Evolutionary conservation across 2,113 vertebrate species (phyloP).

Genomic region (Thunnus maccoyii): DNA sequence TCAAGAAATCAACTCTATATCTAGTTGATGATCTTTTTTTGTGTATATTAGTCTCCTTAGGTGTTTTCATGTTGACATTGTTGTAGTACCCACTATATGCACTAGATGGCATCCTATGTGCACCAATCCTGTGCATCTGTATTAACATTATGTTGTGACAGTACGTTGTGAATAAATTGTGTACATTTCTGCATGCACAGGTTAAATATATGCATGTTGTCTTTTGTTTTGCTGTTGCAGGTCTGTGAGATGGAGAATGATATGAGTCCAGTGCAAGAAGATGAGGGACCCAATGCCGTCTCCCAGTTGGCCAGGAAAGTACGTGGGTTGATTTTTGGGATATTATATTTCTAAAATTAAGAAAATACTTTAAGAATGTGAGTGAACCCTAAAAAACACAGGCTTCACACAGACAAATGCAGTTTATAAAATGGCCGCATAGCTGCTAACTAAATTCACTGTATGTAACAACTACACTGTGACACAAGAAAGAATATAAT

Average conservation of each 20-base stretch:
- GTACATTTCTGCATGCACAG: background rate
- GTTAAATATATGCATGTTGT: background rate
- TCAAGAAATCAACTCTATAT: no score
- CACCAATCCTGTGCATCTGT: background rate
- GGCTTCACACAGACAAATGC: background rate
- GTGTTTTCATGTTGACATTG: no score
- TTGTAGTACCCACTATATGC: constrained; percentile 4
- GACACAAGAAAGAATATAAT: no score
- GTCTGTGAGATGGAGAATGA: constrained; percentile 77
- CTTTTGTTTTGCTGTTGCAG: constrained; percentile 62
- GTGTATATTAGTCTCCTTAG: no score
- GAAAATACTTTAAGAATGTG: background rate
- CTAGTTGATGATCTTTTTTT: no score
- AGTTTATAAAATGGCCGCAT: background rate
- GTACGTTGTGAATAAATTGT: background rate
- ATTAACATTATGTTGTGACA: background rate
- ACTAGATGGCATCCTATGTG: constrained; percentile 48
- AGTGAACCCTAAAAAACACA: background rate
- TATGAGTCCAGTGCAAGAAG: constrained; percentile 77
- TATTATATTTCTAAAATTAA: background rate
- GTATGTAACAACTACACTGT: background rate
- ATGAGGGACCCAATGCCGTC: constrained; percentile 81
- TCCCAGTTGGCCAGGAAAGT: constrained; percentile 85
- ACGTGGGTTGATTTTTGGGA: constrained; percentile 24
- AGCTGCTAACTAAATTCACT: background rate